Conservation (phyloP, 1,140 invertebrate species). For the Bemisia tabaci region DNA sequence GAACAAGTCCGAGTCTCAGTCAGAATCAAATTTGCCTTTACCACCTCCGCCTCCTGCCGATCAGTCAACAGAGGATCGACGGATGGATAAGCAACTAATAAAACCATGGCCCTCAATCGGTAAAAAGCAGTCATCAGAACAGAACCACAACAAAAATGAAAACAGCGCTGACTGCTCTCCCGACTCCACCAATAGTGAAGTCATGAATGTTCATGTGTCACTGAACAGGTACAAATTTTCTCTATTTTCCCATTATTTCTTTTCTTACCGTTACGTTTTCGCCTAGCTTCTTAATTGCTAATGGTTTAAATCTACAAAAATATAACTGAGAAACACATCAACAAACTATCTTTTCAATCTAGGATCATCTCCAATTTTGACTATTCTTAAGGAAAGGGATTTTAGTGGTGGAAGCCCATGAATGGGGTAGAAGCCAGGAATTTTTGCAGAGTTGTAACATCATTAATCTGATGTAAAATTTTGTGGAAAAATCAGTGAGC, state of each 20-base stretch:
- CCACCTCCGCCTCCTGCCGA: neutral
- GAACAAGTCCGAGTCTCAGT: conserved; percentile 3
- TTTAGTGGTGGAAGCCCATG: too few relatives aligned
- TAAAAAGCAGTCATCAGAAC: neutral
- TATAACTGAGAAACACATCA: too few relatives aligned
- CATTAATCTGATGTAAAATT: too few relatives aligned
- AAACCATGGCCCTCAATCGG: neutral
- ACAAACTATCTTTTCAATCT: too few relatives aligned
- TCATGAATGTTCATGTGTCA: neutral
- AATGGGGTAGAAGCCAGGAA: too few relatives aligned
- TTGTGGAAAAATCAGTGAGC: too few relatives aligned
- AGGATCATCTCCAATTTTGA: too few relatives aligned
- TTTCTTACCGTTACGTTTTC: too few relatives aligned
- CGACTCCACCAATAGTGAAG: neutral
- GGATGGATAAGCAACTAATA: neutral
- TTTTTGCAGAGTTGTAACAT: too few relatives aligned
- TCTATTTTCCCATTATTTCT: neutral
- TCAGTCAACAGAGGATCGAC: neutral
- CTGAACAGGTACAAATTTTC: neutral
- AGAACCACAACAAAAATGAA: neutral
- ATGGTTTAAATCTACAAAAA: too few relatives aligned
- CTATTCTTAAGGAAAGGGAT: too few relatives aligned
- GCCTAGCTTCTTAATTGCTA: too few relatives aligned
- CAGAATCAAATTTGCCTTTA: neutral
- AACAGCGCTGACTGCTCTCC: neutral